These are phyloP conservation scores for Trissolcus brochymenae DNA, from an alignment of 2,888 invertebrate species.

Conservation along the genomic window DNA sequence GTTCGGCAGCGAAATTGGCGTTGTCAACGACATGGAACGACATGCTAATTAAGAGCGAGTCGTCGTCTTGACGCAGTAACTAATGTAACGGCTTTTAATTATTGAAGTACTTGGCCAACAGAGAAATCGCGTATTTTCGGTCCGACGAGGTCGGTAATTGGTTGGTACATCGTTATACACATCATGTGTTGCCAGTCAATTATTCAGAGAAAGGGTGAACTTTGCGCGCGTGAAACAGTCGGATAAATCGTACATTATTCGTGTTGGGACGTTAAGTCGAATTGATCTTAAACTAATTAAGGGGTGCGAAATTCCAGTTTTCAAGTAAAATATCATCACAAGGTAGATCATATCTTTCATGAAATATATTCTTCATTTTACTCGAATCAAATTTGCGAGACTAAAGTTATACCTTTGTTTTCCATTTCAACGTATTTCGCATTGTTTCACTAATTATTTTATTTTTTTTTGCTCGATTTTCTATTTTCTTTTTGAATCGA, in stretches of 20 bases:
- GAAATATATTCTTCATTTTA: too few species aligned
- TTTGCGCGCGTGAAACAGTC: slow-evolving; percentile 21
- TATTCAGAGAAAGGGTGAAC: slow-evolving; percentile 28
- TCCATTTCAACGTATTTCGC: too few species aligned
- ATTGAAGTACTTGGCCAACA: slow-evolving; percentile 59
- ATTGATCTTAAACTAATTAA: slow-evolving; percentile 13
- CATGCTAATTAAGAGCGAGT: slow-evolving; percentile 63
- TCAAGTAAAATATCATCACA: too few species aligned
- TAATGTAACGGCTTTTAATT: slow-evolving; percentile 65
- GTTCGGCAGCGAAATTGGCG: slow-evolving; percentile 51
- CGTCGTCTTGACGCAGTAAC: slow-evolving; percentile 64
- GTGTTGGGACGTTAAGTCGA: slow-evolving; percentile 11
- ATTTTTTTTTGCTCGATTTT: too few species aligned
- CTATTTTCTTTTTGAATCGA: background rate
- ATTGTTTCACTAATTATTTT: too few species aligned
- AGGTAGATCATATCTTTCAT: too few species aligned
- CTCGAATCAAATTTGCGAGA: too few species aligned
- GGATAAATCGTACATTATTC: slow-evolving; percentile 22
- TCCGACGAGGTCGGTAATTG: slow-evolving; percentile 54
- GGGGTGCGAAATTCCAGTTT: too few species aligned
- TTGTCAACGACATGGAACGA: slow-evolving; percentile 53
- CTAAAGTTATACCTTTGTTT: too few species aligned
- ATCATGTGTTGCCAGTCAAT: slow-evolving; percentile 49
- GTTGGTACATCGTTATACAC: slow-evolving; percentile 51
- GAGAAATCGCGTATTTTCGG: slow-evolving; percentile 54